Evolutionary conservation across 2,888 invertebrate species (phyloP).

Genomic region (Hypsopygia costalis): DNA sequence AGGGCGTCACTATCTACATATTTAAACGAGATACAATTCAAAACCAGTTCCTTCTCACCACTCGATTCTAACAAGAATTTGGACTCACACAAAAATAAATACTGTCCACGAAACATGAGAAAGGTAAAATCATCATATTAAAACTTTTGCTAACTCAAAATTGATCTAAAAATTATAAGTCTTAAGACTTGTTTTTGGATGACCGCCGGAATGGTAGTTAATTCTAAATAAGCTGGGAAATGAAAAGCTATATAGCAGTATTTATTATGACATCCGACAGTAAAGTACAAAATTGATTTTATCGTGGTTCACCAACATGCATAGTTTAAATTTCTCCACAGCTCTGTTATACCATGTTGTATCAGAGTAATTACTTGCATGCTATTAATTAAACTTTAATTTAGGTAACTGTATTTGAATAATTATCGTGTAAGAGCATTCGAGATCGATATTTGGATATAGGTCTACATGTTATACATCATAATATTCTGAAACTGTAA

Average conservation of each 20-base stretch:
- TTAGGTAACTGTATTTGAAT: conserved; percentile 34
- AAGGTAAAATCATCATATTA: conserved; percentile 58
- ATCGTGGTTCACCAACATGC: conserved; percentile 55
- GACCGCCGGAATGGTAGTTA: conserved; percentile 39
- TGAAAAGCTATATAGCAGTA: conserved; percentile 63
- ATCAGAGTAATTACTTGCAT: conserved; percentile 43
- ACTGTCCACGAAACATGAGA: conserved; percentile 73
- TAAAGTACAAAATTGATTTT: conserved; percentile 76
- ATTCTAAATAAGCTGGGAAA: conserved; percentile 50
- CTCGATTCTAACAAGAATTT: conserved; percentile 76
- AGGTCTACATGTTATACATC: too few species aligned
- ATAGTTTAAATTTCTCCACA: conserved; percentile 54
- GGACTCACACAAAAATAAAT: conserved; percentile 75
- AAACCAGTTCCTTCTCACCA: conserved; percentile 68
- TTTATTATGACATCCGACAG: conserved; percentile 74
- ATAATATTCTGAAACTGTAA: too few species aligned
- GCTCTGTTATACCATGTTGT: conserved; percentile 35
- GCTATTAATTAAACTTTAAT: conserved; percentile 47
- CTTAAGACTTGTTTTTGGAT: conserved; percentile 53
- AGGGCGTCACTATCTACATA: conserved; percentile 71
- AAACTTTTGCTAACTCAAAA: conserved; percentile 47
- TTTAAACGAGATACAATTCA: conserved; percentile 65
- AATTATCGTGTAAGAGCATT: conserved; percentile 26
- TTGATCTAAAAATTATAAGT: conserved; percentile 41
- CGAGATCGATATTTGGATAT: conserved; percentile 1